phyloP scores from a whole-genome alignment of 1,140 invertebrate species.

The Arion vulgaris region DNA sequence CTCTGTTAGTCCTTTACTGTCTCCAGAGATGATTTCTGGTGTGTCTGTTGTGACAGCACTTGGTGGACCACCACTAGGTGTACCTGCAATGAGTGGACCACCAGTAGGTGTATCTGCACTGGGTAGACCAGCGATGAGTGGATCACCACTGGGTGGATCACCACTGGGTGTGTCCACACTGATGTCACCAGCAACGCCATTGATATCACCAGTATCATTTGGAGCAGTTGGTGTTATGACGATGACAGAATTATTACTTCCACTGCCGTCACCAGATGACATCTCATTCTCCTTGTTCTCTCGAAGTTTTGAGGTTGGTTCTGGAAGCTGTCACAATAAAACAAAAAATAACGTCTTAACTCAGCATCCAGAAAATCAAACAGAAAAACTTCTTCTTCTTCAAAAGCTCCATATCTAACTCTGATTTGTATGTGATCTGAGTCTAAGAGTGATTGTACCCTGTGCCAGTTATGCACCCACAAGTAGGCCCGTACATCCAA shows the following conservation, averaged over 20 bases:
- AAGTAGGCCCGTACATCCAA: no score
- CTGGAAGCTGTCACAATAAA: neutral
- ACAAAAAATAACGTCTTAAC: no score
- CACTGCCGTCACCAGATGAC: neutral
- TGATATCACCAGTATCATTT: neutral
- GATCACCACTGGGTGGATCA: no score
- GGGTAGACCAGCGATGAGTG: no score
- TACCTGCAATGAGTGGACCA: neutral
- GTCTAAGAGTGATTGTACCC: no score
- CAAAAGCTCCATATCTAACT: no score
- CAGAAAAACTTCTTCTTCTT: no score
- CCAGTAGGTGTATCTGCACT: no score
- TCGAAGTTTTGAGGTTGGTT: slow-evolving; percentile 30
- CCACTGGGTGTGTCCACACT: neutral
- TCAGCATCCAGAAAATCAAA: no score
- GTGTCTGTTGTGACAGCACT: neutral
- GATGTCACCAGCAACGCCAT: neutral
- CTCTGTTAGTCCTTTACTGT: neutral
- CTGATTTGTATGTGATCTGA: no score
- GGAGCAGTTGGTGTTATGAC: neutral
- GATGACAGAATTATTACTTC: neutral
- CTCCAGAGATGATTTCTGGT: neutral
- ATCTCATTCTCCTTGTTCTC: slow-evolving; percentile 53
- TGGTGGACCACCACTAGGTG: neutral
- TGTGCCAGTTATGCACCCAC: no score